phyloP scores from a whole-genome alignment of 2,113 vertebrate species.

The Shinisaurus crocodilurus region DNA sequence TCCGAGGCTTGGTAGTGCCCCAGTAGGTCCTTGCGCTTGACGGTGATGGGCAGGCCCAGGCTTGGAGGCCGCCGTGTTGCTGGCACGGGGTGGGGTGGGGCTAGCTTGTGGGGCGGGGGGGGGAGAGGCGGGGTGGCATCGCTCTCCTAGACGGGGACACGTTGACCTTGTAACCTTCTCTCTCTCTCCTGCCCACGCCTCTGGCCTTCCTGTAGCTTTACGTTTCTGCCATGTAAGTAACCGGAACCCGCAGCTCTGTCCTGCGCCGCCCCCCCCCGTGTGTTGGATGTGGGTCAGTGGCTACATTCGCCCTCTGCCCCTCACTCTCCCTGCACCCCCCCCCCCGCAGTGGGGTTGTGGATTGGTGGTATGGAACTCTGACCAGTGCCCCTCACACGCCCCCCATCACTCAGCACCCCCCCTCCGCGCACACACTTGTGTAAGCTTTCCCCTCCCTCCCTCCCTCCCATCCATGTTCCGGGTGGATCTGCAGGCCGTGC shows the following conservation, averaged over 20 bases:
- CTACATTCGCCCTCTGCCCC: neutral
- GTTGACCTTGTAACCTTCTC: constrained; percentile 69
- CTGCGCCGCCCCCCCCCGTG: neutral
- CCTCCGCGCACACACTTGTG: neutral
- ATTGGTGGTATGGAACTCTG: neutral
- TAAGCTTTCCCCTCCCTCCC: neutral
- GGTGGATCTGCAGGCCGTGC: neutral
- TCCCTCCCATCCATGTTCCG: neutral
- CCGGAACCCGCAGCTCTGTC: neutral
- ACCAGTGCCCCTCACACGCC: too few species aligned
- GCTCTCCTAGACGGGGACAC: neutral
- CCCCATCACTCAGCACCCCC: neutral
- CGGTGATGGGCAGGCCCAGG: neutral
- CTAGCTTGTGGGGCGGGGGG: neutral
- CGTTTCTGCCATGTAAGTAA: constrained; percentile 97
- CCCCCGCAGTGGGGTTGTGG: neutral
- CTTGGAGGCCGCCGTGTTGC: neutral
- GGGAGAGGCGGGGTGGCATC: neutral
- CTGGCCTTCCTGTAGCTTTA: constrained; percentile 87
- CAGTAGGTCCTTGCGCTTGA: neutral
- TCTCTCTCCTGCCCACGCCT: constrained; percentile 82
- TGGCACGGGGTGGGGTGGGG: neutral
- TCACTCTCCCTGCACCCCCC: neutral
- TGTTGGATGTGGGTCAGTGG: neutral
- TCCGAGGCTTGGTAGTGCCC: neutral